A percentile compares a stretch with the other conserved stretches of the same genome.
Conservation (phyloP, 2,888 invertebrate genomes). For the Leucophora obtusa region DNA sequence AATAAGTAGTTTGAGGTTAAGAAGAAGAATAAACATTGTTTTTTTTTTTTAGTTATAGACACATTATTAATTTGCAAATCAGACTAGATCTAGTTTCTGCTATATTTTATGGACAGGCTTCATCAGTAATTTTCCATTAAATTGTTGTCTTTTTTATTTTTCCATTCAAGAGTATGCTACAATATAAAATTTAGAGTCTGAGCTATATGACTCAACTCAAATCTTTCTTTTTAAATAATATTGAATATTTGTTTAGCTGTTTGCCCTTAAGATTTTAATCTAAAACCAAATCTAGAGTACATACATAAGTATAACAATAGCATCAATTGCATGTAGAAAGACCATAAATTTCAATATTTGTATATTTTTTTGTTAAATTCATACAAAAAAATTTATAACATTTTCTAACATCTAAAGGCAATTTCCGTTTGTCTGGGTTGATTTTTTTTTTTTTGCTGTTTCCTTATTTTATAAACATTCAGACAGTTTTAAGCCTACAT, state of each 20-base stretch:
- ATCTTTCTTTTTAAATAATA: neutral
- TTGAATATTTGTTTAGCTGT: neutral
- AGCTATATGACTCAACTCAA: too few species aligned
- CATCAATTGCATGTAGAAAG: conserved; percentile 20
- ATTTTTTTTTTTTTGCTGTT: conserved; percentile 11
- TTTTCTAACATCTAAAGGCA: conserved; percentile 12
- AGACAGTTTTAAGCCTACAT: conserved; percentile 17
- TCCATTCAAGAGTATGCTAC: too few species aligned
- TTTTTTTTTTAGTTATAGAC: too few species aligned
- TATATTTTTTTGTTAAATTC: conserved; percentile 20
- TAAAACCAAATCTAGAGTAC: neutral
- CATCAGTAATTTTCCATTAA: too few species aligned
- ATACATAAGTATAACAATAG: neutral
- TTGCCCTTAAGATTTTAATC: neutral
- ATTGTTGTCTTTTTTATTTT: too few species aligned
- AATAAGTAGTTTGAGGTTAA: too few species aligned
- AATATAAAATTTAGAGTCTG: too few species aligned
- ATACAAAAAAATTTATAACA: conserved; percentile 18
- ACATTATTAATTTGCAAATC: too few species aligned
- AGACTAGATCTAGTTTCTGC: too few species aligned
- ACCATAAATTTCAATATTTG: conserved; percentile 29
- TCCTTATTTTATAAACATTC: neutral
- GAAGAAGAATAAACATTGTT: too few species aligned
- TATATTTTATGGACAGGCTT: too few species aligned
- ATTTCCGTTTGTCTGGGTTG: conserved; percentile 31